phyloP scores from a whole-genome alignment of 2,113 vertebrate species.

The Periophthalmus modestus region DNA sequence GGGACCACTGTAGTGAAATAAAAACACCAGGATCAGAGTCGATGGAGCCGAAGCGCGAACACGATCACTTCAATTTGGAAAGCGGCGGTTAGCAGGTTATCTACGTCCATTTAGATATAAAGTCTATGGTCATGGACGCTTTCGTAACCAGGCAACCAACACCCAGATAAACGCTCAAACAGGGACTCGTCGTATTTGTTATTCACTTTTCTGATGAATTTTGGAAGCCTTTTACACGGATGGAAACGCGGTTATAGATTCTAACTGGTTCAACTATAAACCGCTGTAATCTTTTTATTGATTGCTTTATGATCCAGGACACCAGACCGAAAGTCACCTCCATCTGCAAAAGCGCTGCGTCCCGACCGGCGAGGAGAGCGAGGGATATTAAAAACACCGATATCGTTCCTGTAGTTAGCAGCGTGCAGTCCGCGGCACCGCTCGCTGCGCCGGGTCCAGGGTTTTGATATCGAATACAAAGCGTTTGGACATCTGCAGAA shows the following conservation, averaged over 20 bases:
- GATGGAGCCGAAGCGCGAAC: too few species aligned
- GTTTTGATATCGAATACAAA: conserved; percentile 61
- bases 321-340: conserved; percentile 24
- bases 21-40: too few species aligned
- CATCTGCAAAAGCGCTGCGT: conserved; percentile 59
- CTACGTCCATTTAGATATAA: too few species aligned
- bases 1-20: too few species aligned
- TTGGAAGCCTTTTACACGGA: too few species aligned
- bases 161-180: too few species aligned
- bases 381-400: conserved; percentile 50
- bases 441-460: conserved; percentile 42
- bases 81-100: too few species aligned
- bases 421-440: conserved; percentile 46
- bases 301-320: conserved; percentile 39
- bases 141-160: too few species aligned
- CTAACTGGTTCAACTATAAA: conserved; percentile 36
- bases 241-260: conserved; percentile 33
- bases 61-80: too few species aligned
- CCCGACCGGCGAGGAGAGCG: conserved; percentile 26
- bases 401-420: conserved; percentile 38
- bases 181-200: too few species aligned
- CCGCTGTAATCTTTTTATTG: conserved; percentile 60
- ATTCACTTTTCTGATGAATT: too few species aligned
- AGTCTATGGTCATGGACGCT: too few species aligned
- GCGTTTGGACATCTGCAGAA: conserved; percentile 62